phyloP scores from a whole-genome alignment of 2,113 vertebrate species.

The Bufo gargarizans region DNA sequence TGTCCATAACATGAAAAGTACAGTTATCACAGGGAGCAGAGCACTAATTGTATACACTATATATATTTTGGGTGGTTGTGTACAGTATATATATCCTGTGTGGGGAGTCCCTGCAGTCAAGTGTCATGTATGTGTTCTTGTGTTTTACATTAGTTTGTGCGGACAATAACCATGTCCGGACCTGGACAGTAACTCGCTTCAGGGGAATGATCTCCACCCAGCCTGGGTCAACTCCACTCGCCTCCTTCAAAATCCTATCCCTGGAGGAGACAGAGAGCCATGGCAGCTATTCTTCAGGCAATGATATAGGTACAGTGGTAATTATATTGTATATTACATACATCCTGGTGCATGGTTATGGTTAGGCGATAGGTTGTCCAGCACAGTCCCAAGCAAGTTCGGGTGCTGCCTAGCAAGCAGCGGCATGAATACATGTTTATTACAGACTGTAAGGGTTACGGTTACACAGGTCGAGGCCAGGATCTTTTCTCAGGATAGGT shows the following conservation, averaged over 20 bases:
- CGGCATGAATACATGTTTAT: no score
- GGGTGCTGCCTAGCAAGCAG: not conserved
- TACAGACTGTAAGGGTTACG: no score
- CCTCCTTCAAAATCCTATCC: slow-evolving; percentile 95
- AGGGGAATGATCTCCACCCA: slow-evolving; percentile 98
- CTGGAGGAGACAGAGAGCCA: slow-evolving; percentile 95
- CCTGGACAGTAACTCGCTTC: slow-evolving; percentile 96
- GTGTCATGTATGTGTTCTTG: not conserved
- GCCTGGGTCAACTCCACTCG: slow-evolving; percentile 93
- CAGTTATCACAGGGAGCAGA: no score
- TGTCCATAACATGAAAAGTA: no score
- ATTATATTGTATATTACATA: not conserved
- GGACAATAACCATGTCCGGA: slow-evolving; percentile 95
- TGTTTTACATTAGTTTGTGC: slow-evolving; percentile 81
- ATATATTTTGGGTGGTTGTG: no score
- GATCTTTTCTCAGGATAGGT: no score
- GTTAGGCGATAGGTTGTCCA: no score
- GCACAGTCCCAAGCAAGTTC: not conserved
- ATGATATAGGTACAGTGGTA: slow-evolving; percentile 85
- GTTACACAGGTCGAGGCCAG: no score
- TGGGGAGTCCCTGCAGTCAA: not conserved
- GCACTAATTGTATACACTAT: no score
- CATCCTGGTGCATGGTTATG: slow-evolving; percentile 2
- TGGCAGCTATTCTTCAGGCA: slow-evolving; percentile 92
- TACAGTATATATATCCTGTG: no score